phyloP scores from a whole-genome alignment of 2,113 vertebrate genomes.

The Peromyscus polionotus region DNA sequence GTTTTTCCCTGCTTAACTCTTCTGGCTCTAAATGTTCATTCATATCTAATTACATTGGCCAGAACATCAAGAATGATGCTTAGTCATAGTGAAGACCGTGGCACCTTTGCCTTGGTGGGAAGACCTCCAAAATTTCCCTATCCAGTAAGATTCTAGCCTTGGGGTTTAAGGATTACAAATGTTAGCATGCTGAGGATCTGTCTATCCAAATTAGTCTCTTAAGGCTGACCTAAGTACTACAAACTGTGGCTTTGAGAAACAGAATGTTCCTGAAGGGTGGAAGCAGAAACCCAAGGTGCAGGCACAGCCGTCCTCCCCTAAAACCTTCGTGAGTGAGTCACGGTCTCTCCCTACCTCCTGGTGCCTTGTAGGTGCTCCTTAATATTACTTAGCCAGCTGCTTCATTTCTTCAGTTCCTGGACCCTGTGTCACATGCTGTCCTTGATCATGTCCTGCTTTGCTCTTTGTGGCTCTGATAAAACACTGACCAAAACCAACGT shows the following conservation, averaged over 20 bases:
- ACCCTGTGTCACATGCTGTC: background rate
- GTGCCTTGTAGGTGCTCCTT: background rate
- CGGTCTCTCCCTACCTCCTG: background rate
- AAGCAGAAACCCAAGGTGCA: background rate
- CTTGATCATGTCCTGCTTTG: background rate
- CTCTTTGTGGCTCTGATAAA: background rate
- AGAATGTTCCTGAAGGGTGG: background rate
- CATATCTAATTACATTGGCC: conserved; percentile 1
- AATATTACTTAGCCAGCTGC: background rate
- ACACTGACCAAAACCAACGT: background rate
- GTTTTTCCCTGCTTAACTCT: background rate
- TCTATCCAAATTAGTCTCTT: background rate
- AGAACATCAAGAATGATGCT: background rate
- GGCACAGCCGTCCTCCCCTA: background rate
- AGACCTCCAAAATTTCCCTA: background rate
- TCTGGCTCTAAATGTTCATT: background rate
- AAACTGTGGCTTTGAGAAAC: background rate
- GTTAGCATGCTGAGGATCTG: background rate
- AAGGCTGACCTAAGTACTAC: background rate
- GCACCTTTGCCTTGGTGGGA: conserved; percentile 5
- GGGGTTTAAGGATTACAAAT: background rate
- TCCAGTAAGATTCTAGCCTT: background rate
- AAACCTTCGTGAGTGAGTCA: background rate
- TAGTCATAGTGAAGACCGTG: background rate
- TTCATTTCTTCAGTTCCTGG: background rate